phyloP scores from a whole-genome alignment of 2,888 invertebrate genomes.

The Barypeithes pellucidus region DNA sequence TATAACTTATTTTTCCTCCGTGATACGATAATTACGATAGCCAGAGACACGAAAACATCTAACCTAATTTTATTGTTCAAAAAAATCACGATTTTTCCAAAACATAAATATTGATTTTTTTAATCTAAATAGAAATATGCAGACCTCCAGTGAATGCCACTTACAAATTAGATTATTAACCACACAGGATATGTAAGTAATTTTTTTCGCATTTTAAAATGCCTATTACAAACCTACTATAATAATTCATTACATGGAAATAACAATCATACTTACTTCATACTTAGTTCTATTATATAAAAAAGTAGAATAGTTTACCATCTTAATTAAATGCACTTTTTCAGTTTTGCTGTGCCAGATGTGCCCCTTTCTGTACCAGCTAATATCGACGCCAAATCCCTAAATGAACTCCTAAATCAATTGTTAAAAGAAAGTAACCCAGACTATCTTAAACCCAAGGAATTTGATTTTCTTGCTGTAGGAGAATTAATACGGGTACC shows the following conservation, averaged over 20 bases:
- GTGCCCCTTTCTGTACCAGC: conserved; percentile 88
- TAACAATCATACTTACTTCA: no score
- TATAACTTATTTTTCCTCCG: no score
- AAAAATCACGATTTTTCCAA: not conserved
- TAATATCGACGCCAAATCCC: conserved; percentile 78
- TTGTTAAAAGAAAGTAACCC: conserved; percentile 78
- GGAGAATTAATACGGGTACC: conserved; percentile 86
- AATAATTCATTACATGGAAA: no score
- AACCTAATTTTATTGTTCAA: not conserved
- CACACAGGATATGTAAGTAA: conserved; percentile 85
- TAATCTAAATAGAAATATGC: conserved; percentile 47
- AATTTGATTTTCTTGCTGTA: conserved; percentile 91
- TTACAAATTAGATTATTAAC: conserved; percentile 86
- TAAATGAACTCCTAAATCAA: conserved; percentile 87
- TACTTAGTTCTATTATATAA: no score
- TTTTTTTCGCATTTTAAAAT: no score
- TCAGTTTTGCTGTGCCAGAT: conserved; percentile 90
- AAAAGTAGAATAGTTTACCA: not conserved
- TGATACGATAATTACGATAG: no score
- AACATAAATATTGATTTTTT: not conserved
- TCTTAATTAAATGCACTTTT: conserved; percentile 23
- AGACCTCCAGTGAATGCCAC: conserved; percentile 73
- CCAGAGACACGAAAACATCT: no score
- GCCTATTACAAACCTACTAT: no score
- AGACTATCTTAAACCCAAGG: conserved; percentile 69